Evolutionary conservation across 2,113 vertebrate genomes (phyloP), one percentile per base, ranked within the genome.

Genomic region (Aleadryas rufinucha): DNA sequence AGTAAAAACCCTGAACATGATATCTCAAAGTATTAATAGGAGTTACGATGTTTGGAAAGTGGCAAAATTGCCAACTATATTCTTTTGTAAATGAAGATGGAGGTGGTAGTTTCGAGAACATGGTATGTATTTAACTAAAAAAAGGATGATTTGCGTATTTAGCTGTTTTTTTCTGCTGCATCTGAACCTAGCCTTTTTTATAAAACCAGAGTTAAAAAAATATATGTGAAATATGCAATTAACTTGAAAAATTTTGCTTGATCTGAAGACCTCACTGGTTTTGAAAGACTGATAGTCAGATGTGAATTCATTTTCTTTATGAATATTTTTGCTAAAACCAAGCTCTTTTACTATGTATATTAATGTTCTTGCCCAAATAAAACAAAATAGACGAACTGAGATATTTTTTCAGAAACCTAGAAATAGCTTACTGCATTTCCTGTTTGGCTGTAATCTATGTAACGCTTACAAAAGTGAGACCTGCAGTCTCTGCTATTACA

Each of bases 21-120:
- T 75, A 82, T 82, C 45, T 95, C 84, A 5, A 92, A 92, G 57
- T 47, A 50, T 45, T 86, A 95, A 52, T 66, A 95, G 81, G 93
- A 92, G 57, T 93, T 94, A 75, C 5, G 50, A n/a, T 95, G 65
- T 87, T 96, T 83, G 78, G 65, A 93, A 93, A 78, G 39, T 35
- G 31, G 39, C 70, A 95, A 94, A 92, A 68, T 61, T 28, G 49
- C 70, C 76, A 87, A 7, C 41, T 52, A 19, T 90, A 7, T 39
- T 52, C 26, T 90, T 95, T 82, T 88, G 50, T 59, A 94, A 77
- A 78, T 92, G 93, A 65, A 93, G 13, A 37, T 86, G 72, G 56
- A 94, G 17, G 50, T 66, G 42, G 39, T 89, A 59, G 50, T 95
- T 88, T 82, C 39, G 30, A 56, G 83, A 89, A 84, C 33, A 4